Percentiles rank a stretch among this genome's conserved stretches.
Conservation (phyloP, 92 coral and sea anemone species). For the Pocillopora meandrina region DNA sequence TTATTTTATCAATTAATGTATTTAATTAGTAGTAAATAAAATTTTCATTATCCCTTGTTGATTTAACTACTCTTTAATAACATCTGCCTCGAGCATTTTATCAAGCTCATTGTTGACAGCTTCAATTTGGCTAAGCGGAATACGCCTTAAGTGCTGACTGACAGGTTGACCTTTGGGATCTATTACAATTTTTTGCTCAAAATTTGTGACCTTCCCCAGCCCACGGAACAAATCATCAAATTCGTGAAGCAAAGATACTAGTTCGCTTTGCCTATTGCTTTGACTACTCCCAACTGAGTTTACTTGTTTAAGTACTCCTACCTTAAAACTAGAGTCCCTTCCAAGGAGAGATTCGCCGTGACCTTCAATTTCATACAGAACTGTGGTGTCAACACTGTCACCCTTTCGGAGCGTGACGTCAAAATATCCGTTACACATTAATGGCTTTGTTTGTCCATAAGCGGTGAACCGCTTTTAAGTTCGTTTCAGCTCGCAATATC, state of each 20-base stretch:
- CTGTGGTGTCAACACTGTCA: background rate
- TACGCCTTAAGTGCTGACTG: conserved; percentile 38
- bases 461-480: too few species aligned
- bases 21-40: too few species aligned
- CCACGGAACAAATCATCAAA: conserved; percentile 46
- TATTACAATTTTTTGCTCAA: conserved; percentile 38
- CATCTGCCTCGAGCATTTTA: too few species aligned
- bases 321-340: background rate
- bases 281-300: too few species aligned
- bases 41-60: too few species aligned
- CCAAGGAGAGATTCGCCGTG: background rate
- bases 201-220: conserved; percentile 42
- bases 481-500: too few species aligned
- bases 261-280: background rate
- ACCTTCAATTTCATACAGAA: background rate
- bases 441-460: too few species aligned
- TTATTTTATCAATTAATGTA: too few species aligned
- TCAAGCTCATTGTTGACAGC: conserved; percentile 43
- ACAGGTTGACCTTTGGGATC: conserved; percentile 42
- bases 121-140: conserved; percentile 52
- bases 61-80: too few species aligned
- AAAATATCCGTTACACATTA: background rate
- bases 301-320: background rate
- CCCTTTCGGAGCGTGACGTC: background rate
- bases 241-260: conserved; percentile 20